These are phyloP conservation scores for Oplegnathus fasciatus DNA, from an alignment of 2,113 vertebrate species.

Conservation along the genomic window DNA sequence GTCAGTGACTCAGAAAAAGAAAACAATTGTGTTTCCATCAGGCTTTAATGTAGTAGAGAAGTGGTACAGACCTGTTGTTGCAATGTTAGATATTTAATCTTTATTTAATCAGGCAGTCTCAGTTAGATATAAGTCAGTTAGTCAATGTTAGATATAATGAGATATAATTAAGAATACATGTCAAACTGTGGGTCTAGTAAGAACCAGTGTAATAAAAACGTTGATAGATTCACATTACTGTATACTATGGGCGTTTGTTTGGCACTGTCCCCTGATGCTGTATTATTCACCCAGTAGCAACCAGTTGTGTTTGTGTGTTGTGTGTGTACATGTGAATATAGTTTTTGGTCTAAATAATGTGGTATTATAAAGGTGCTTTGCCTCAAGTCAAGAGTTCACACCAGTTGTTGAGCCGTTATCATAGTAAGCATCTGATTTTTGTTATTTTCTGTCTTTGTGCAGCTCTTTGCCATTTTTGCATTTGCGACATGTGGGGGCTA, in stretches of 20 bases:
- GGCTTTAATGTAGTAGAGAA: not conserved
- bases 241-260: not conserved
- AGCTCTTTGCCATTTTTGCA: conserved; percentile 99
- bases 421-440: not conserved
- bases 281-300: no score
- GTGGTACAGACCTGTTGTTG: not conserved
- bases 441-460: conserved; percentile 53
- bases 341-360: no score
- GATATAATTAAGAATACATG: not conserved
- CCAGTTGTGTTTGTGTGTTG: not conserved
- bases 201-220: not conserved
- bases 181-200: not conserved
- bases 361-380: not conserved
- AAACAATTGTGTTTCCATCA: not conserved
- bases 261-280: not conserved
- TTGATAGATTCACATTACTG: not conserved
- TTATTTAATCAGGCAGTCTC: no score
- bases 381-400: not conserved
- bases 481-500: conserved; percentile 99
- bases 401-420: not conserved
- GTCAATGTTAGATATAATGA: not conserved
- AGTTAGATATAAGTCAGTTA: no score
- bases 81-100: not conserved
- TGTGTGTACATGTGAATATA: not conserved
- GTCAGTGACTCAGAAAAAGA: not conserved